Percentiles rank a stretch among this genome's conserved stretches.
phyloP scores from a whole-genome alignment of 2,888 invertebrate genomes.

The Achlya flavicornis region DNA sequence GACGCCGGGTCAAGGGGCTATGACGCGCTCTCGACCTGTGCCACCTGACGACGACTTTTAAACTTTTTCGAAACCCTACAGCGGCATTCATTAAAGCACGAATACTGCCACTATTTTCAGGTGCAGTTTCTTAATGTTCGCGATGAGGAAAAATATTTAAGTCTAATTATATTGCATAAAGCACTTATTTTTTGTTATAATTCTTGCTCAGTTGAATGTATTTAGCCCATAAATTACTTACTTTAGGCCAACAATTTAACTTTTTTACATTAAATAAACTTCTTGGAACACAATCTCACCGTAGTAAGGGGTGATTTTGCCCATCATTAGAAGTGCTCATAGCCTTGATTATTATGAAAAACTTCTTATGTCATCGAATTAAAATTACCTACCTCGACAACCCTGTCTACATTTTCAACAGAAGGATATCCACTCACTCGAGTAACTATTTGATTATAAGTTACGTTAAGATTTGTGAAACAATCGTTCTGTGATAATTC shows the following conservation, averaged over 20 bases:
- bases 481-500: neutral
- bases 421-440: neutral
- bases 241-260: neutral
- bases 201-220: too few relatives aligned
- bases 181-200: too few relatives aligned
- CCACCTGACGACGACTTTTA: conserved; percentile 66
- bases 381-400: neutral
- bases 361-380: neutral
- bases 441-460: neutral
- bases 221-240: neutral
- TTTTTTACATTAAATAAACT: neutral
- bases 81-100: conserved; percentile 70
- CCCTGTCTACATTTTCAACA: neutral
- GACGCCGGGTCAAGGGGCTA: conserved; percentile 71
- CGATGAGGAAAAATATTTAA: conserved; percentile 15
- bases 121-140: conserved; percentile 42
- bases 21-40: conserved; percentile 71
- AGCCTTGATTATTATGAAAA: neutral
- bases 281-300: neutral
- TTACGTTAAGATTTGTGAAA: neutral
- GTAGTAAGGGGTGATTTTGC: too few relatives aligned
- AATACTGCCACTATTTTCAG: conserved; percentile 48
- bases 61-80: conserved; percentile 69
- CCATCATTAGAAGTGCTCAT: too few relatives aligned
- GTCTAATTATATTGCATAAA: neutral